Conservation (phyloP, 2,113 vertebrate species). For the Nymphicus hollandicus region DNA sequence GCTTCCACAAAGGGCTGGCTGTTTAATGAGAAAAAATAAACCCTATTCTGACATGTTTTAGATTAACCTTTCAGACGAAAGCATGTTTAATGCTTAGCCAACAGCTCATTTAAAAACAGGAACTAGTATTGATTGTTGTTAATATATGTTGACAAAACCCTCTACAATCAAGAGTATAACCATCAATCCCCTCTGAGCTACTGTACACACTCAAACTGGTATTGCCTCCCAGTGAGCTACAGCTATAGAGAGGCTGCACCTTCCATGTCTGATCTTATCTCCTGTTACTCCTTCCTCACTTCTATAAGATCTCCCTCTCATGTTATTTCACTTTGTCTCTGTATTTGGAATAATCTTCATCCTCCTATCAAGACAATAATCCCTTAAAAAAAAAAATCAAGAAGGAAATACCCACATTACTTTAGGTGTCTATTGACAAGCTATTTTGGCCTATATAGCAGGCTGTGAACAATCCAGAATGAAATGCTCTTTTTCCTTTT, state of each 20-base stretch:
- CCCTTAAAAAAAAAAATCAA: background rate
- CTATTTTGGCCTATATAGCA: background rate
- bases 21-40: background rate
- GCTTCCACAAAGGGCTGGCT: background rate
- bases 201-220: background rate
- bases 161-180: background rate
- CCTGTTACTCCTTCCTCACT: background rate
- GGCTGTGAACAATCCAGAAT: background rate
- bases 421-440: background rate
- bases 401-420: background rate
- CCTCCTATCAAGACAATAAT: background rate
- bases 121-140: background rate
- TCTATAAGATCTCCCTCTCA: background rate
- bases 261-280: background rate
- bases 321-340: background rate
- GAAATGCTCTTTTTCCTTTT: background rate
- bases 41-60: background rate
- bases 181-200: background rate
- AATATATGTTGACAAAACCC: background rate
- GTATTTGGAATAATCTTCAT: background rate
- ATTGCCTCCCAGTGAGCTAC: background rate
- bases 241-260: background rate
- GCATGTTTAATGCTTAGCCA: background rate
- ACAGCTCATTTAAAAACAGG: background rate
- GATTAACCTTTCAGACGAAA: background rate